A percentile compares a stretch with the other conserved stretches of the same genome.
Conservation (phyloP, 2,797 vertebrate species). For the Poeciliopsis paucimaculata region DNA sequence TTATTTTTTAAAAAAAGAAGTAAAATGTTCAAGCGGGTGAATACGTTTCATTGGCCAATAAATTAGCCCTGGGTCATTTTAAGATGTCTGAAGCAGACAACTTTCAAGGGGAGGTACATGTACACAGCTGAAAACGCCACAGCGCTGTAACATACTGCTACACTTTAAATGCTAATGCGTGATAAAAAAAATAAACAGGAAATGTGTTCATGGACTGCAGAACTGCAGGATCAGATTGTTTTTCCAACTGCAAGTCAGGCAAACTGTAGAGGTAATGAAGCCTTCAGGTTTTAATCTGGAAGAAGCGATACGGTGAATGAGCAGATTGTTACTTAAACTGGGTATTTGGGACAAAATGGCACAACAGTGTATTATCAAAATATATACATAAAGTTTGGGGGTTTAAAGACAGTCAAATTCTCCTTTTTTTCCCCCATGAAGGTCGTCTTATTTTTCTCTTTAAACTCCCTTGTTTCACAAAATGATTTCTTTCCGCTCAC, state of each 20-base stretch:
- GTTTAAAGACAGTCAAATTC: not conserved
- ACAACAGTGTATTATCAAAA: not conserved
- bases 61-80: conserved; percentile 4
- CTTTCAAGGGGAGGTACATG: conserved; percentile 12
- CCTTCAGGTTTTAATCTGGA: not conserved
- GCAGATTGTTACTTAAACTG: conserved; percentile 9
- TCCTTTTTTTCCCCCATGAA: not conserved
- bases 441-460: not conserved
- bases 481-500: not conserved
- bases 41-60: not conserved
- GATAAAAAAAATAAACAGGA: conserved; percentile 35
- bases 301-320: conserved; percentile 9
- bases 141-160: conserved; percentile 19
- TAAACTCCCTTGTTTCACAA: not conserved
- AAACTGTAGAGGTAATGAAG: conserved; percentile 1
- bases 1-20: too few species aligned
- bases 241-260: conserved; percentile 40
- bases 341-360: not conserved
- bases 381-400: not conserved
- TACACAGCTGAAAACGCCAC: conserved; percentile 39
- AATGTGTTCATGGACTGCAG: conserved; percentile 29
- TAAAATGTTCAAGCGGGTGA: not conserved
- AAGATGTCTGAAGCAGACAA: conserved; percentile 23
- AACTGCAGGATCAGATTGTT: conserved; percentile 22
- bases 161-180: conserved; percentile 43